Conservation (phyloP, 2,888 invertebrate genomes). For the Perizoma flavofasciatum region DNA sequence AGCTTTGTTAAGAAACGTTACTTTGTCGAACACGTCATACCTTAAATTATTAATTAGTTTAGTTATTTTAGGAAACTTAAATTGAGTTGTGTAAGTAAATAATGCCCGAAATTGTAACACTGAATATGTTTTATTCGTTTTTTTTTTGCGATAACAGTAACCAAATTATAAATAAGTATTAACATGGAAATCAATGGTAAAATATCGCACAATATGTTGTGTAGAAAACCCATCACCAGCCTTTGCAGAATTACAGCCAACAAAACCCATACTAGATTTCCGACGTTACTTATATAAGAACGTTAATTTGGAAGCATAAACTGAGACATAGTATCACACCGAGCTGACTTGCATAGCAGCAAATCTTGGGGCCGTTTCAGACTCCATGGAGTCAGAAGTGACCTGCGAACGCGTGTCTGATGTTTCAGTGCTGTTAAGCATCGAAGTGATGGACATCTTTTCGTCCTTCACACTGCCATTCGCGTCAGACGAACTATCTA, state of each 20-base stretch:
- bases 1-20: no score
- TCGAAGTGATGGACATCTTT: conserved; percentile 72
- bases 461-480: conserved; percentile 79
- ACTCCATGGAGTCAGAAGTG: conserved; percentile 77
- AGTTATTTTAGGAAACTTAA: no score
- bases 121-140: conserved; percentile 19
- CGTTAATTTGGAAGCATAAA: conserved; percentile 24
- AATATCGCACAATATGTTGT: background rate
- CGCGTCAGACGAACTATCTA: conserved; percentile 63
- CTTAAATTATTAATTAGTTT: no score
- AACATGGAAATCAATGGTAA: conserved; percentile 17
- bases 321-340: conserved; percentile 52
- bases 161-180: conserved; percentile 12
- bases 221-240: conserved; percentile 18
- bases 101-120: conserved; percentile 12
- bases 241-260: conserved; percentile 18
- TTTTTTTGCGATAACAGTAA: conserved; percentile 8
- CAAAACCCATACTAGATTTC: conserved; percentile 28
- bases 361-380: conserved; percentile 78
- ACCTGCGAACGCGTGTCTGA: conserved; percentile 79
- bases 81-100: background rate
- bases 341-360: conserved; percentile 86
- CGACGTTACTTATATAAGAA: conserved; percentile 10
- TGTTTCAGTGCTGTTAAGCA: conserved; percentile 69
- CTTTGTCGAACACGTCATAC: no score